phyloP scores from a whole-genome alignment of 1,140 invertebrate genomes.

The Lasioglossum baleicum region DNA sequence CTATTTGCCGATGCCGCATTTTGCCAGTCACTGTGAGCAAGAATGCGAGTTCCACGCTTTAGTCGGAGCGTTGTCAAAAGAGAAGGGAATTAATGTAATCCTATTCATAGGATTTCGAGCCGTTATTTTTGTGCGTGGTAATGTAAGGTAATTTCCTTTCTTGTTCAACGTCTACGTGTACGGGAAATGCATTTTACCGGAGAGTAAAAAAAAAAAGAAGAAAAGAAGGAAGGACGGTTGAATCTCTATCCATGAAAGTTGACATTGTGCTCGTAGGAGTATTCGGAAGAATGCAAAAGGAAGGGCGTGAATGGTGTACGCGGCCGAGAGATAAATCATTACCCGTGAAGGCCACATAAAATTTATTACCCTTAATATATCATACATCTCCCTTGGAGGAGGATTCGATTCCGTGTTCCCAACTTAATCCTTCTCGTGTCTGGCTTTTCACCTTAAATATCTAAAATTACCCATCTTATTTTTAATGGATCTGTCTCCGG shows the following conservation, averaged over 20 bases:
- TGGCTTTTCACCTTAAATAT: neutral
- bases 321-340: conserved; percentile 20
- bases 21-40: too few species aligned
- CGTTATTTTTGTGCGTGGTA: neutral
- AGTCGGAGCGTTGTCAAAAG: too few species aligned
- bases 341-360: conserved; percentile 3
- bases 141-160: neutral
- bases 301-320: neutral
- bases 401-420: conserved; percentile 26
- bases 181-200: neutral
- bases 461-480: neutral
- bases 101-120: neutral
- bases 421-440: conserved; percentile 11
- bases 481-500: neutral
- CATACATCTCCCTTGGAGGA: conserved; percentile 9
- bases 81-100: neutral
- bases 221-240: neutral
- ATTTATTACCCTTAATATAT: conserved; percentile 40
- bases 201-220: too few species aligned
- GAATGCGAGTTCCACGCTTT: too few species aligned
- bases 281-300: conserved; percentile 6
- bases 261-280: neutral
- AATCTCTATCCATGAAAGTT: neutral
- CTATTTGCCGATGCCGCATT: too few species aligned
- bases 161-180: neutral